These are phyloP conservation scores for Mycetomoellerius zeteki DNA, from an alignment of 1,140 invertebrate genomes.

Conservation along the genomic window DNA sequence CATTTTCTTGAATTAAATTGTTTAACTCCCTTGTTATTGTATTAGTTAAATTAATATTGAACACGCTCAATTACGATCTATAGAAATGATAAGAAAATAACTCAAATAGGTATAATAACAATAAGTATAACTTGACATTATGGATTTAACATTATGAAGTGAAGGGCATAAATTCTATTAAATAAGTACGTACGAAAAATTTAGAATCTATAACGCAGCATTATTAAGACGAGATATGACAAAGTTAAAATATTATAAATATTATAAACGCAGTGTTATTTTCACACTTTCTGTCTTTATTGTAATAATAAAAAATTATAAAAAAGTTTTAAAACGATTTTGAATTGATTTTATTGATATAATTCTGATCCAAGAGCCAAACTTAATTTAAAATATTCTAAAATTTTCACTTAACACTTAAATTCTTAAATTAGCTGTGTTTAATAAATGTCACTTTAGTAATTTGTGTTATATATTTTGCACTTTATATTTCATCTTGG, in stretches of 20 bases:
- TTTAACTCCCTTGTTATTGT: no score
- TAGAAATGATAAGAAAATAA: no score
- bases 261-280: not conserved
- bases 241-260: no score
- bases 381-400: slow-evolving; percentile 1
- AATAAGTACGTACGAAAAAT: not conserved
- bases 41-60: no score
- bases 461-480: not conserved
- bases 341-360: not conserved
- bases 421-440: not conserved
- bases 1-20: no score
- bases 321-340: not conserved
- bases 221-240: no score
- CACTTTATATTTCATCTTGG: not conserved
- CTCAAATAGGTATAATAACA: no score
- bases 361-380: not conserved
- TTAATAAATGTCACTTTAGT: not conserved
- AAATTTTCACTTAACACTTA: not conserved
- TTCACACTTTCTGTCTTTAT: not conserved
- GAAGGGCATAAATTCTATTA: not conserved
- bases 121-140: no score
- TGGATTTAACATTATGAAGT: not conserved
- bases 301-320: not conserved
- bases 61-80: no score
- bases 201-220: no score